Evolutionary conservation across 2,113 vertebrate genomes (phyloP).

Genomic region (Phocoena sinus): DNA sequence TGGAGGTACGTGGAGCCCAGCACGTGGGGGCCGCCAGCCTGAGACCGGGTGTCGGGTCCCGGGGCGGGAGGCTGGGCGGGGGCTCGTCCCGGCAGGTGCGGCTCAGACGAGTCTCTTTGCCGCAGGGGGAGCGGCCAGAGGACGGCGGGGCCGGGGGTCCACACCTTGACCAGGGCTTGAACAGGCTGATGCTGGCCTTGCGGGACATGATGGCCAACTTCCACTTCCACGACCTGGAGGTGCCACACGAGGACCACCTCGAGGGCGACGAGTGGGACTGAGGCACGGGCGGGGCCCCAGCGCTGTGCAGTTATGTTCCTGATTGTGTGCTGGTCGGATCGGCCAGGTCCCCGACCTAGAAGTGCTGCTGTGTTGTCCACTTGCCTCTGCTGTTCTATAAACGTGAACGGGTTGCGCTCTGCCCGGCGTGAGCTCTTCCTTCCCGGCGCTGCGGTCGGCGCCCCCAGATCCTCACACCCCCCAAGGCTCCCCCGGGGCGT

Average conservation of each 20-base stretch:
- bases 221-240: constrained; percentile 89
- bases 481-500: rapidly evolving
- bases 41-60: neutral
- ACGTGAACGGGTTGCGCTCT: neutral
- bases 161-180: constrained; percentile 93
- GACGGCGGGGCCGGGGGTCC: constrained; percentile 89
- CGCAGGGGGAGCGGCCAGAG: constrained; percentile 85
- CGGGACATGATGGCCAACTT: constrained; percentile 98
- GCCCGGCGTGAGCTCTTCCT: neutral
- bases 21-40: neutral
- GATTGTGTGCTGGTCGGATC: neutral
- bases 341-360: neutral
- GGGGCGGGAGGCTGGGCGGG: neutral
- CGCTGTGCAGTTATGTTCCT: neutral
- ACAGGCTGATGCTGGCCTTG: constrained; percentile 96
- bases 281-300: neutral
- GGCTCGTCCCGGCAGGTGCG: neutral
- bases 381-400: neutral
- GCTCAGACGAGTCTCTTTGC: constrained; percentile 26
- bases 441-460: neutral
- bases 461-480: too few relatives aligned
- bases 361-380: neutral
- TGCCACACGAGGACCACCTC: constrained; percentile 81
- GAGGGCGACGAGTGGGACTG: constrained; percentile 89
- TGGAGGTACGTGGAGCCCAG: constrained; percentile 86